Evolutionary conservation across 2,797 vertebrate genomes (phyloP), one percentile per base, ranked within the genome.

Genomic region (Pogonophryne albipinna): DNA sequence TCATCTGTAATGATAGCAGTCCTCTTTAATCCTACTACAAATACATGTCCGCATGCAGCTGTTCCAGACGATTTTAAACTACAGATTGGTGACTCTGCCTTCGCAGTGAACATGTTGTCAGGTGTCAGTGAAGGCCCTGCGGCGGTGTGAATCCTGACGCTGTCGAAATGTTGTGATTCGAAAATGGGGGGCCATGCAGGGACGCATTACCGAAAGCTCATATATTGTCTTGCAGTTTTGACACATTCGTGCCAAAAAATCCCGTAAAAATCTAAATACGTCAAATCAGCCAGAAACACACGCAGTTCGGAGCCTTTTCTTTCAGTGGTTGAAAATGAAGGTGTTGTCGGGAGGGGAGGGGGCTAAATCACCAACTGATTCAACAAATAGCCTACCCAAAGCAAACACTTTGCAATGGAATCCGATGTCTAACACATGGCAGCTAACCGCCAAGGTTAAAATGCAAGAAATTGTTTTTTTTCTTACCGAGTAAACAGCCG

Each of bases 131-230:
- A 7, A 53, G 80, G 72, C 77, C 87, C 66, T 47, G 84, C 53
- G 72, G 80, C 66, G 44, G 23, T n/a, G 59, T 60, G 59, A 67
- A 69, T 74, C 16, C 53, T 61, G 67, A 74, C 55, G 16, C 67
- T 62, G 13, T 79, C 78, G 71, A 76, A 86, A 88, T 86, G 83
- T 80, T 88, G 81, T 73, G 79, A 85, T 85, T 6, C 51, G 23
- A 47, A 41, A 50, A 58, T 56, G 42, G 41, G 66, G 49, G 3
- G 51, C 23, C 52, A 45, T 16, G 34, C 34, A 38, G 6, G 44
- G 10, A 6, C 15, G 27, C 27, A 1, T 56, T 46, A 17, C 44
- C 20, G 2, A 16, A 20, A 15, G 13, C 2, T 15, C 16, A 17
- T 31, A 27, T 58, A 27, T 58, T 66, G 6, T 47, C 27, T n/a